Conservation (phyloP, 2,113 vertebrate species). For the Rhinopomastus cyanomelas region DNA sequence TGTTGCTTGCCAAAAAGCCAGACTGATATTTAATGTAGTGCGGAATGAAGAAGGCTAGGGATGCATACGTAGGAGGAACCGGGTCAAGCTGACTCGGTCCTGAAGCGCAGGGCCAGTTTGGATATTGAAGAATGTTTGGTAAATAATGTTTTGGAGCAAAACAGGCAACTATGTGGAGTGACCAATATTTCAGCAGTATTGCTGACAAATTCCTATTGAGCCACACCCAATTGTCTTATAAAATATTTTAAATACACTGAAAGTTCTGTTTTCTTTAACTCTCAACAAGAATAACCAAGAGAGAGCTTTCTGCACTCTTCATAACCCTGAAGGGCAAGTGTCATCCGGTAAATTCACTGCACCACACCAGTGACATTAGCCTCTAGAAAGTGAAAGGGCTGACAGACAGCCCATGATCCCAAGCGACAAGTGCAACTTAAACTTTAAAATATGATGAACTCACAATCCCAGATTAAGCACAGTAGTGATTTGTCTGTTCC, state of each 20-base stretch:
- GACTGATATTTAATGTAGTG: not conserved
- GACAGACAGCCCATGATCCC: slow-evolving; percentile 37
- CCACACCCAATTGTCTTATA: not conserved
- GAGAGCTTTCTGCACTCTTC: not conserved
- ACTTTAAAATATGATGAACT: slow-evolving; percentile 50
- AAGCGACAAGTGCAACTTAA: slow-evolving; percentile 50
- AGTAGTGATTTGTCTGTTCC: slow-evolving; percentile 29
- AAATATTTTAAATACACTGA: not conserved
- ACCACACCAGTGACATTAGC: not conserved
- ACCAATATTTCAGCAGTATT: not conserved
- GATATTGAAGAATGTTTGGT: not conserved
- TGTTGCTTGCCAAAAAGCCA: not conserved
- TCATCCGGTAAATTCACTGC: not conserved
- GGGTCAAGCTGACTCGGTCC: not conserved
- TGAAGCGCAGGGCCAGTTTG: not conserved
- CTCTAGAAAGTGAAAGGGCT: not conserved
- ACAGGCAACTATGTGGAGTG: not conserved
- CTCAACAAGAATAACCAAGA: not conserved
- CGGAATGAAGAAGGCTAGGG: not conserved
- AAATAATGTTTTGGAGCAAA: not conserved
- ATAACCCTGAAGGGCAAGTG: not conserved
- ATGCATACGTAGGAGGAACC: not conserved
- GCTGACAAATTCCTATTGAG: not conserved
- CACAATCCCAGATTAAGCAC: slow-evolving; percentile 48
- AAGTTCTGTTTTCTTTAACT: not conserved